phyloP scores from a whole-genome alignment of 2,888 invertebrate genomes.

The Diarsia mendica region DNA sequence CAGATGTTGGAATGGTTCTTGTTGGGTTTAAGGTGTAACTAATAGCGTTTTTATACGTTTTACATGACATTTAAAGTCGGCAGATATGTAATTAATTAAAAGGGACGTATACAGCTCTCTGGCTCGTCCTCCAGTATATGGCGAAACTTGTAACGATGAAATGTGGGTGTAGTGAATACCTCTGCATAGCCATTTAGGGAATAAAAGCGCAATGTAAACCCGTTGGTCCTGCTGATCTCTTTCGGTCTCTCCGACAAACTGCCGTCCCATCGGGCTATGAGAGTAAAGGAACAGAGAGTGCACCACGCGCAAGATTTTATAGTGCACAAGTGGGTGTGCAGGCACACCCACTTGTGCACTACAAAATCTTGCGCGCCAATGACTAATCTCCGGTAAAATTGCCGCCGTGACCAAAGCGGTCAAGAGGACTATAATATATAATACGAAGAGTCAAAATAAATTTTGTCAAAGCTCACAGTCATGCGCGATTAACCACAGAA shows the following conservation, averaged over 20 bases:
- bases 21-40: background rate
- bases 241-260: too few species aligned
- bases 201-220: too few species aligned
- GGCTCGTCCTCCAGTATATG: background rate
- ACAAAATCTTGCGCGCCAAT: too few species aligned
- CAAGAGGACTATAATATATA: too few species aligned
- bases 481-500: slow-evolving; percentile 58
- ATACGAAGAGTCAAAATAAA: slow-evolving; percentile 22
- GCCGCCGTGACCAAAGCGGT: too few species aligned
- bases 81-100: background rate
- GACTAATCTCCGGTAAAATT: too few species aligned
- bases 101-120: background rate
- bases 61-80: background rate
- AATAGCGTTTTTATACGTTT: background rate
- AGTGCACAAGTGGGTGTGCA: too few species aligned
- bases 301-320: too few species aligned
- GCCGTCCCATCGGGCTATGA: too few species aligned
- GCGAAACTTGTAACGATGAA: background rate
- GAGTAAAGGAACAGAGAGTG: too few species aligned
- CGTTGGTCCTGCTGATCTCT: too few species aligned
- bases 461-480: slow-evolving; percentile 38
- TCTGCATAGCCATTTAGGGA: background rate
- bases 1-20: slow-evolving; percentile 20
- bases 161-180: background rate
- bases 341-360: too few species aligned